Evolutionary conservation across 2,888 invertebrate genomes (phyloP), one percentile per base, ranked within the genome.

Genomic region (Chrysodeixis includens): DNA sequence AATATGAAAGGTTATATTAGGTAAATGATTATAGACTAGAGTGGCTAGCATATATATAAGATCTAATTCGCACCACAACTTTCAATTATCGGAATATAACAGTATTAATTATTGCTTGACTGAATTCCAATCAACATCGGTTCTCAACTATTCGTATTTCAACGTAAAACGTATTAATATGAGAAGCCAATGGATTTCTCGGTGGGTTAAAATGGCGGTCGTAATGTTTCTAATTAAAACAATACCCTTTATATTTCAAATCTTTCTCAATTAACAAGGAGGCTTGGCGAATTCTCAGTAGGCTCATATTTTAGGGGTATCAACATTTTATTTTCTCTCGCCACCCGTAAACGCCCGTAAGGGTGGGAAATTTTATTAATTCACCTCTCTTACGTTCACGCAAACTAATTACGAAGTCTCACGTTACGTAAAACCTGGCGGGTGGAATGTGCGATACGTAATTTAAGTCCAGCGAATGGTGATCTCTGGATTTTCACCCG

Each of bases 351-450:
- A 59, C 67, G 61, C 62, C 57, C 59, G 30, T 60, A 65, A 56
- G 68, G 70, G 70, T 65, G 67, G 62, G 61, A 61, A 71, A 71
- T 82, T 83, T 81, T 80, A 81, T 82, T 82, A 81, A 82, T 83
- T 83, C 76, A 77, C 75, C 77, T 74, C 68, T 80, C 72, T 72
- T 74, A 82, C 63, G 71, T 74, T 78, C 73, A 65, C 55, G 60
- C 61, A 52, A 83, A 82, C 82, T 83, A 85, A 85, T 83, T 84
- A 83, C 76, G 58, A 80, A 83, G 81, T 82, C 82, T 82, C 76
- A 71, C 74, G 69, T 76, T 72, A 79, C 77, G 74, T 69, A 76
- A 49, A 74, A 74, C 78, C 71, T 70, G 76, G 56, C 54, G 58
- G 69, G 59, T 66, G 59, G 64, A 71, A 79, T 68, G 62, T 68